These are phyloP conservation scores for Astyanax mexicanus DNA, from an alignment of 2,797 vertebrate genomes.

Conservation along the genomic window DNA sequence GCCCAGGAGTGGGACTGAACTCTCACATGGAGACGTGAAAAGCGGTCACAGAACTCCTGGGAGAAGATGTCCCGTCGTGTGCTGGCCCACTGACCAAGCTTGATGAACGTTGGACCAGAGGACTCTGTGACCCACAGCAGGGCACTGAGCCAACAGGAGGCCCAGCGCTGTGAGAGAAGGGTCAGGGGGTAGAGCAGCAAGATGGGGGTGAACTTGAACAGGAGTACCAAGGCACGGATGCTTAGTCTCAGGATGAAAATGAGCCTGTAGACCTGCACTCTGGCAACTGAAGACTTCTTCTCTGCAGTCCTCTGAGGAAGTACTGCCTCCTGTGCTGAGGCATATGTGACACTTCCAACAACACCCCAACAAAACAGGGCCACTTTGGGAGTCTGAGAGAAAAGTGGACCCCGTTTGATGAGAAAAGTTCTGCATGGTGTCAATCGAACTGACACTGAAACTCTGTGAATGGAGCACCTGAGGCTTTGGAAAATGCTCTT, in stretches of 20 bases:
- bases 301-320: slow-evolving; percentile 26
- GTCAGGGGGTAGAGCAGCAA: slow-evolving; percentile 85
- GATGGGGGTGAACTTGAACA: slow-evolving; percentile 88
- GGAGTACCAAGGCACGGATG: slow-evolving; percentile 80
- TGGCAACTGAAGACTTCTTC: slow-evolving; percentile 70
- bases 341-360: slow-evolving; percentile 33
- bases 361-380: slow-evolving; percentile 75
- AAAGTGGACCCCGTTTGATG: slow-evolving; percentile 59
- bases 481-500: slow-evolving; percentile 66
- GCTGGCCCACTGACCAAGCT: slow-evolving; percentile 96
- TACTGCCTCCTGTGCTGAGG: slow-evolving; percentile 60
- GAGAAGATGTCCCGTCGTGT: slow-evolving; percentile 93
- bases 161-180: slow-evolving; percentile 75
- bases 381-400: slow-evolving; percentile 73
- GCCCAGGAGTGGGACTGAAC: slow-evolving; percentile 89
- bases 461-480: slow-evolving; percentile 59
- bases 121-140: slow-evolving; percentile 89
- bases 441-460: slow-evolving; percentile 55
- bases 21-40: slow-evolving; percentile 87
- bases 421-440: slow-evolving; percentile 48
- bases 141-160: slow-evolving; percentile 80
- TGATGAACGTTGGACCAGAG: slow-evolving; percentile 91
- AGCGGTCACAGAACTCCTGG: slow-evolving; percentile 85
- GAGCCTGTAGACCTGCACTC: slow-evolving; percentile 78
- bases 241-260: slow-evolving; percentile 75